Base-by-base conservation (phyloP, 1,140 invertebrate species). In the Rhynchophorus ferrugineus region DNA sequence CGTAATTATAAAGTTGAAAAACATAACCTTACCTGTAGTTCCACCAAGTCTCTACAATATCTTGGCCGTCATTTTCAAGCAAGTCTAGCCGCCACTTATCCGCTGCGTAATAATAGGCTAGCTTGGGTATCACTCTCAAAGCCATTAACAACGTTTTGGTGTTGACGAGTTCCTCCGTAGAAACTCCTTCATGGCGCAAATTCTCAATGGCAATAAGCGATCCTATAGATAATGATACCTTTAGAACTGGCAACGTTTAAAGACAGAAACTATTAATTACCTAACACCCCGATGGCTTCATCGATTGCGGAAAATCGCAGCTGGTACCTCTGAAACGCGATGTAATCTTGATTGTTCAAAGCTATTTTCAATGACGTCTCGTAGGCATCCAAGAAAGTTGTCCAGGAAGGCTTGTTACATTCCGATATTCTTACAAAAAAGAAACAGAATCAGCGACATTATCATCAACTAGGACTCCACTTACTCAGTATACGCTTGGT, bases 61-160 rank as follows among this genome's bases (percentile, higher is more conserved):
- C 69, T 57, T 62, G 70, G 57, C 57, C 61, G 47, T 65, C 66
- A 36, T 72, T 70, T 62, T 71, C 69, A n/a, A 78, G 61, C 29
- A 74, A 65, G 49, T 78, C 69, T 14, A 80, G 61, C 61, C 79
- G 72, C 79, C 78, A 80, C 56, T 71, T 69, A 54, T 82, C 79
- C 1, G 70, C 77, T 7, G 73, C 68, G n/a, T 76, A 61, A 56
- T 80, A 81, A 61, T 77, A 80, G 34, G 78, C 72, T 57, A 81
- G 65, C 49, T 76, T 73, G 46, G 75, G 75, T 39, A 77, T 61
- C 57, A 75, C 70, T 58, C 73, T 63, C 29, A 77, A 60, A n/a
- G 75, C 75, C 42, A 68, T 66, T 21, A 76, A 68, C 22, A 77
- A 59, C 44, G 74, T 69, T 44, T 75, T 60, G 5, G 74, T 69